These are phyloP conservation scores for Narcine bancroftii DNA, from an alignment of 2,113 vertebrate genomes.

Conservation along the genomic window DNA sequence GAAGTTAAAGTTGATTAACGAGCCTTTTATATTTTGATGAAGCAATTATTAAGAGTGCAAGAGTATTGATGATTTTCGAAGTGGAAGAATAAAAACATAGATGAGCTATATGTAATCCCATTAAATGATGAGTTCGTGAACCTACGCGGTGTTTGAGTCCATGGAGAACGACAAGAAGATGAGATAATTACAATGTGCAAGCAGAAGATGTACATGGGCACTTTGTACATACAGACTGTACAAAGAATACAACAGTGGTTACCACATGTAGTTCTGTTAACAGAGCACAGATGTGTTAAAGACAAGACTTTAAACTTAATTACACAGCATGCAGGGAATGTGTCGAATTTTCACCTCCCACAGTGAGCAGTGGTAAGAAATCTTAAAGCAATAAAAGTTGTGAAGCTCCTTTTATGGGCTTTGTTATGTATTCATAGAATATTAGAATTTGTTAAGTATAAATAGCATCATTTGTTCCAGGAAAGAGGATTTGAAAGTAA, in stretches of 20 bases:
- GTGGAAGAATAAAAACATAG: background rate
- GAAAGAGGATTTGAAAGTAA: background rate
- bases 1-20: background rate
- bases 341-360: constrained; percentile 22
- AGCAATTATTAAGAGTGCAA: no score
- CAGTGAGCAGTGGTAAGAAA: background rate
- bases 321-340: background rate
- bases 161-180: background rate
- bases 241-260: background rate
- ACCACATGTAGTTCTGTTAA: background rate
- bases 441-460: background rate
- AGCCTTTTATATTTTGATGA: background rate
- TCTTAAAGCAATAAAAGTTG: background rate
- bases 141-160: no score
- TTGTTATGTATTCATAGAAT: background rate
- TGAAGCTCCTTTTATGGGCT: background rate
- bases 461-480: background rate
- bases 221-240: background rate
- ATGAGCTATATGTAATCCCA: background rate
- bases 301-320: background rate
- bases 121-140: background rate
- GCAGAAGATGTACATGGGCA: background rate
- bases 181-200: background rate
- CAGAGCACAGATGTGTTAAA: background rate
- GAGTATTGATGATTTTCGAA: background rate